Conservation (phyloP, 2,888 invertebrate genomes). For the Calameuta pallipes region DNA sequence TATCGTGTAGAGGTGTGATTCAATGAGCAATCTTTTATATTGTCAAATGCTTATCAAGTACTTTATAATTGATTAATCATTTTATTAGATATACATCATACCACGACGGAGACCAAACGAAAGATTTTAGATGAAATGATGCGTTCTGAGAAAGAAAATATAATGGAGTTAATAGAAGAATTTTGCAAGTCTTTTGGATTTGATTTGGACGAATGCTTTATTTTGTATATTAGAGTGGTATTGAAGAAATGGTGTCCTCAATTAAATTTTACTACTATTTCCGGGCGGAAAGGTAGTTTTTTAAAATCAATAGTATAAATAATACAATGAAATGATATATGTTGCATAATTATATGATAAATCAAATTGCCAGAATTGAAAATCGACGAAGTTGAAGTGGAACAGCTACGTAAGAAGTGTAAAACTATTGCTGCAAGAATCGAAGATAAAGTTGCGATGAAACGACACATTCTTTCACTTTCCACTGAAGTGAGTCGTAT, state of each 20-base stretch:
- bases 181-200: conserved; percentile 67
- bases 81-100: neutral
- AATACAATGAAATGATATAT: conserved; percentile 39
- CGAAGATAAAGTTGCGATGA: conserved; percentile 49
- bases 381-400: conserved; percentile 45
- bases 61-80: neutral
- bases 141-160: conserved; percentile 41
- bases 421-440: conserved; percentile 54
- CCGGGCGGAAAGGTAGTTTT: conserved; percentile 37
- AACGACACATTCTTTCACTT: conserved; percentile 44
- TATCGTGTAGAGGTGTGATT: conserved; percentile 52
- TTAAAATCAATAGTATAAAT: conserved; percentile 19
- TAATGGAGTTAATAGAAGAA: conserved; percentile 58
- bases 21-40: neutral
- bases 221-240: conserved; percentile 59
- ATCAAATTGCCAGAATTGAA: conserved; percentile 38
- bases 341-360: neutral
- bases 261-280: conserved; percentile 26
- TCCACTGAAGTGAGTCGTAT: conserved; percentile 44
- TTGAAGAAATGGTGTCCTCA: conserved; percentile 66
- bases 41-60: neutral
- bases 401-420: conserved; percentile 56
- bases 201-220: conserved; percentile 58
- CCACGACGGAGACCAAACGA: conserved; percentile 37
- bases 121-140: conserved; percentile 52